These are phyloP conservation scores for Sesia bembeciformis DNA, from an alignment of 2,888 invertebrate species.

Conservation along the genomic window DNA sequence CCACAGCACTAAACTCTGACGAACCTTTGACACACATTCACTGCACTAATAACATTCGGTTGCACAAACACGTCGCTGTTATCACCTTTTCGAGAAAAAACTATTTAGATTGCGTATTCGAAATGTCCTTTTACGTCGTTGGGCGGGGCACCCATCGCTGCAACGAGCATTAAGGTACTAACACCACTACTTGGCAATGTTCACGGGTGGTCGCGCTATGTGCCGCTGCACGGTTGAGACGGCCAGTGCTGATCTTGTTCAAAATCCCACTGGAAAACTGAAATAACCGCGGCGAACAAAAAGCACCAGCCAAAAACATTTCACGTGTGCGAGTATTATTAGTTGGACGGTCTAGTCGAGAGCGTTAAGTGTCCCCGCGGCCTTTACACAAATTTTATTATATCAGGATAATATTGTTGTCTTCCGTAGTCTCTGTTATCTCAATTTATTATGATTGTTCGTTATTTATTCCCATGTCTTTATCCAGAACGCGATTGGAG, in stretches of 20 bases:
- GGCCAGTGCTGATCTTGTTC: slow-evolving; percentile 66
- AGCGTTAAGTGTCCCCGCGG: slow-evolving; percentile 63
- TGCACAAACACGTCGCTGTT: slow-evolving; percentile 24
- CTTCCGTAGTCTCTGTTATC: slow-evolving; percentile 20
- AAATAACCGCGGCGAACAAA: slow-evolving; percentile 73
- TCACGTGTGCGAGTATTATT: slow-evolving; percentile 72
- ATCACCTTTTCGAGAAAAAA: slow-evolving; percentile 16
- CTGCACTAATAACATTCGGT: slow-evolving; percentile 29
- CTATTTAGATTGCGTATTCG: slow-evolving; percentile 23
- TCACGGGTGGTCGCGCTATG: slow-evolving; percentile 9
- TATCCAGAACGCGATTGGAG: slow-evolving; percentile 13
- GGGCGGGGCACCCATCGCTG: slow-evolving; percentile 27
- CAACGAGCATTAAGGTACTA: slow-evolving; percentile 14
- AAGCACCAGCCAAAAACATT: slow-evolving; percentile 73
- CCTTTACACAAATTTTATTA: slow-evolving; percentile 43
- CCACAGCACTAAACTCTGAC: slow-evolving; percentile 46
- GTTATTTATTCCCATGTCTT: neutral
- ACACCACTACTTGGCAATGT: slow-evolving; percentile 3
- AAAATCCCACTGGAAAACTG: slow-evolving; percentile 74
- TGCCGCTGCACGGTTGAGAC: slow-evolving; percentile 50
- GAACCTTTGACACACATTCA: slow-evolving; percentile 50
- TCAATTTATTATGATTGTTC: neutral
- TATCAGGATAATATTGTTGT: slow-evolving; percentile 32
- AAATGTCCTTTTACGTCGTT: slow-evolving; percentile 24
- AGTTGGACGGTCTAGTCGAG: slow-evolving; percentile 73